phyloP scores from a whole-genome alignment of 1,140 invertebrate species.

The Penaeus chinensis region DNA sequence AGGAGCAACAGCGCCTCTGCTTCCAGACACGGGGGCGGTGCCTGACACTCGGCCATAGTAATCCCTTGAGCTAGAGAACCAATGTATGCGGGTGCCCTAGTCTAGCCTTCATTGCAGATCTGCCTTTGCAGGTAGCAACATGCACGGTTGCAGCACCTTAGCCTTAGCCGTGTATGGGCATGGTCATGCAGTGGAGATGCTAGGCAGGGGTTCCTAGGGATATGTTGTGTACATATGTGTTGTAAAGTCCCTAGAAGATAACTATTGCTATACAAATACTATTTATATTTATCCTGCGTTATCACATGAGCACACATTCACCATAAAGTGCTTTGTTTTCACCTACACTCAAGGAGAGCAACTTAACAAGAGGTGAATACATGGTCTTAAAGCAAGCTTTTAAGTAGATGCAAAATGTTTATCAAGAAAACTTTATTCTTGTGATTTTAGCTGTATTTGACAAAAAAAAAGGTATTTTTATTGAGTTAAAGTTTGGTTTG shows the following conservation, averaged over 20 bases:
- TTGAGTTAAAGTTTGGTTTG: slow-evolving; percentile 49
- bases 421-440: slow-evolving; percentile 58
- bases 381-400: slow-evolving; percentile 34
- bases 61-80: slow-evolving; percentile 47
- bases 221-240: slow-evolving; percentile 59
- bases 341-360: slow-evolving; percentile 44
- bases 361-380: slow-evolving; percentile 43
- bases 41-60: slow-evolving; percentile 59
- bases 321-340: slow-evolving; percentile 58
- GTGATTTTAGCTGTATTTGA: slow-evolving; percentile 46
- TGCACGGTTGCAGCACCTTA: slow-evolving; percentile 51
- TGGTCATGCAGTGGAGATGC: slow-evolving; percentile 12
- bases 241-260: slow-evolving; percentile 61
- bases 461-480: slow-evolving; percentile 52
- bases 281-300: slow-evolving; percentile 62
- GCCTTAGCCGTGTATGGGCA: slow-evolving; percentile 40
- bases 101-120: slow-evolving; percentile 32
- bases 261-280: slow-evolving; percentile 61
- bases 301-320: slow-evolving; percentile 61
- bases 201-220: slow-evolving; percentile 34
- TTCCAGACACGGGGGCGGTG: slow-evolving; percentile 28
- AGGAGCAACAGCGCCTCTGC: slow-evolving; percentile 41
- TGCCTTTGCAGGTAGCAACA: slow-evolving; percentile 8
- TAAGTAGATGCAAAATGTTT: slow-evolving; percentile 39
- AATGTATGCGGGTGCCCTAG: slow-evolving; percentile 54